Evolutionary conservation across 2,888 invertebrate genomes (phyloP).

Genomic region (Tiliacea citrago): DNA sequence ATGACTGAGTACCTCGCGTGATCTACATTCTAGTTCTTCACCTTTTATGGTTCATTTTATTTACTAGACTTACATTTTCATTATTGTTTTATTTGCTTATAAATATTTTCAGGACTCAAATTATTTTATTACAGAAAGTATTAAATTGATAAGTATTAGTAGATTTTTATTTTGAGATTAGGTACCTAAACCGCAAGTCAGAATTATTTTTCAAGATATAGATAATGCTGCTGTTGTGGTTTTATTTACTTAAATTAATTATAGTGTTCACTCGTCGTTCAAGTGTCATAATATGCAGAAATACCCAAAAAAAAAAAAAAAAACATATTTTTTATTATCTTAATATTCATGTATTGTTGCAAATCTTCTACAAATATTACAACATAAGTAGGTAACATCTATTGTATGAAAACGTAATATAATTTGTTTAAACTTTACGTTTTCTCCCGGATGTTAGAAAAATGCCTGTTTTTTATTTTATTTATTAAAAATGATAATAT

Average conservation of each 20-base stretch:
- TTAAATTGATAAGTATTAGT: not conserved
- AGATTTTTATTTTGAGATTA: not conserved
- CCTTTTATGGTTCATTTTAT: not conserved
- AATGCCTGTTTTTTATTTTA: not conserved
- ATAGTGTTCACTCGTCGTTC: not conserved
- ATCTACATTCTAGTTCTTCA: conserved; percentile 23
- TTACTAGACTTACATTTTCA: not conserved
- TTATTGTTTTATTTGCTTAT: not conserved
- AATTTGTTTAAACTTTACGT: not conserved
- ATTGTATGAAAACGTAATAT: conserved; percentile 1
- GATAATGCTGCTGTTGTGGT: not conserved
- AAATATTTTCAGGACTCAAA: no score
- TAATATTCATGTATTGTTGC: conserved; percentile 11
- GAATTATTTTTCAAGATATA: not conserved
- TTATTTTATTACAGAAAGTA: not conserved
- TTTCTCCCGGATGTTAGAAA: conserved; percentile 25
- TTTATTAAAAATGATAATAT: not conserved
- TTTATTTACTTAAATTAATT: not conserved
- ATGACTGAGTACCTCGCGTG: conserved; percentile 36
- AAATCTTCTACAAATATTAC: conserved; percentile 3
- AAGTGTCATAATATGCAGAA: not conserved
- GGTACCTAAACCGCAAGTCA: not conserved
- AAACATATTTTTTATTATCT: not conserved
- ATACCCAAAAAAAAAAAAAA: not conserved
- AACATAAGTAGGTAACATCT: not conserved